Percentiles rank a stretch among this genome's conserved stretches.
Conservation (phyloP, 2,888 invertebrate species). For the Sepiola atlantica region DNA sequence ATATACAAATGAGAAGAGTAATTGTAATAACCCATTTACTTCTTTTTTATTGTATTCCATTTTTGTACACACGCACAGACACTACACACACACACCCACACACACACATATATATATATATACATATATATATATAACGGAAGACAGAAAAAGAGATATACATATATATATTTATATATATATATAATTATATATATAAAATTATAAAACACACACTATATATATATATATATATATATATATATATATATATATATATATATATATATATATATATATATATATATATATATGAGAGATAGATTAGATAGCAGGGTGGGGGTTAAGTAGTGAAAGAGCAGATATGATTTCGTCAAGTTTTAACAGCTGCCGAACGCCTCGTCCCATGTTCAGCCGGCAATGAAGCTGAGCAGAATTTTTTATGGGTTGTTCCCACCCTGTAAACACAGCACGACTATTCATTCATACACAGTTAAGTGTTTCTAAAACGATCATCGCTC, state of each 20-base stretch:
- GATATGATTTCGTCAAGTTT: not conserved
- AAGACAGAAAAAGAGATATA: not conserved
- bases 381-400: not conserved
- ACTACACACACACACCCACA: not conserved
- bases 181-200: not conserved
- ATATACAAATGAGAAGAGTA: too few species aligned
- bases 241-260: not conserved
- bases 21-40: too few species aligned
- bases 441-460: slow-evolving; percentile 10
- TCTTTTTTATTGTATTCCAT: too few species aligned
- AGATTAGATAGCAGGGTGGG: not conserved
- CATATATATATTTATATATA: not conserved
- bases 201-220: too few species aligned
- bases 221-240: not conserved
- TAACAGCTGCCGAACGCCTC: not conserved
- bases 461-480: slow-evolving; percentile 32
- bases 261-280: not conserved
- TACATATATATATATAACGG: not conserved
- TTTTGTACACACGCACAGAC: not conserved
- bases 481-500: slow-evolving; percentile 32
- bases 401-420: not conserved
- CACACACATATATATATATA: not conserved
- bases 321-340: not conserved
- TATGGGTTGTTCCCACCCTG: slow-evolving; percentile 10
- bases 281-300: not conserved